phyloP scores from a whole-genome alignment of 2,888 invertebrate species.

The Eristalinus sepulchralis region DNA sequence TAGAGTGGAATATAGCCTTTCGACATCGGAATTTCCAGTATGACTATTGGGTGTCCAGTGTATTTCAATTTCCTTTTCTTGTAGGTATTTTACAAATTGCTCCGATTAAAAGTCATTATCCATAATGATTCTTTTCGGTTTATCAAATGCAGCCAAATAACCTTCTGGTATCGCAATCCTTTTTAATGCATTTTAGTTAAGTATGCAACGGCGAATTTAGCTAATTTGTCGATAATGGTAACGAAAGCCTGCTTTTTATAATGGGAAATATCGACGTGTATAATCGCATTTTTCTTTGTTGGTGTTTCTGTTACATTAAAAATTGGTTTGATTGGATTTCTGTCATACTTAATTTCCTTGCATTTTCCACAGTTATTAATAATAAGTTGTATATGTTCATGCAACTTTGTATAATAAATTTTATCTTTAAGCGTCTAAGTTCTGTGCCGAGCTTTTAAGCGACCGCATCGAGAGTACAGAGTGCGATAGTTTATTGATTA shows the following conservation, averaged over 20 bases:
- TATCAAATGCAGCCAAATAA: constrained; percentile 18
- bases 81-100: background rate
- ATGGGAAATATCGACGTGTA: constrained; percentile 15
- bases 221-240: constrained; percentile 21
- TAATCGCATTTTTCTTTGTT: background rate
- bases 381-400: no score
- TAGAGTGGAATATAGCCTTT: constrained; percentile 3
- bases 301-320: constrained; percentile 14
- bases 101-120: constrained; percentile 21
- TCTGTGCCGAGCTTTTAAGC: no score
- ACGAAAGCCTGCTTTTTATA: constrained; percentile 4
- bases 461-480: no score
- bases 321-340: background rate
- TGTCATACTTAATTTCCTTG: no score
- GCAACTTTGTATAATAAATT: background rate
- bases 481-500: no score
- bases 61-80: background rate
- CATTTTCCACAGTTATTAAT: no score
- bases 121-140: no score
- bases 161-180: constrained; percentile 5
- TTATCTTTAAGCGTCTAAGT: no score
- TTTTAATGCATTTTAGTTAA: constrained; percentile 37
- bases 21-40: background rate
- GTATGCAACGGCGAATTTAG: constrained; percentile 38
- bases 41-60: constrained; percentile 7